phyloP scores from a whole-genome alignment of 2,888 invertebrate species.

The Acrobasis suavella region DNA sequence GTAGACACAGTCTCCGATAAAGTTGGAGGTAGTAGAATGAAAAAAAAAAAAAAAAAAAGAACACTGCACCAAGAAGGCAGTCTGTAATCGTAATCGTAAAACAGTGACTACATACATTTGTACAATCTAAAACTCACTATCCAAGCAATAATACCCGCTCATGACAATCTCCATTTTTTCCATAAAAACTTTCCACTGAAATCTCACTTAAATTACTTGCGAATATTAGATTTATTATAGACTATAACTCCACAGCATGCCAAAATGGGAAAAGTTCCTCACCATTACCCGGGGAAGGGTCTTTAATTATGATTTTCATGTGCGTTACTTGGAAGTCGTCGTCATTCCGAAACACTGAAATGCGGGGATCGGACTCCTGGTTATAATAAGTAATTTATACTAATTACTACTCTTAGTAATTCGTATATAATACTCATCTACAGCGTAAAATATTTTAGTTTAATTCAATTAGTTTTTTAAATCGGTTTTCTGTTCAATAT shows the following conservation, averaged over 20 bases:
- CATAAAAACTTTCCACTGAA: slow-evolving; percentile 16
- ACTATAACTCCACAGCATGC: slow-evolving; percentile 21
- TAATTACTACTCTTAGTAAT: too few species aligned
- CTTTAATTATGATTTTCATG: slow-evolving; percentile 21
- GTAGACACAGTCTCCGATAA: too few species aligned
- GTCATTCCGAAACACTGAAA: slow-evolving; percentile 18
- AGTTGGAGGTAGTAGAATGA: too few species aligned
- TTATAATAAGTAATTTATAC: too few species aligned
- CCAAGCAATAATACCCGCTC: slow-evolving; percentile 8
- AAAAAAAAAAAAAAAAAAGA: too few species aligned
- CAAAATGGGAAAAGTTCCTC: slow-evolving; percentile 20
- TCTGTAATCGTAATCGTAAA: too few species aligned
- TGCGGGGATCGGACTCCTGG: not conserved
- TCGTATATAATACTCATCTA: too few species aligned
- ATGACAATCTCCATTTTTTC: slow-evolving; percentile 9
- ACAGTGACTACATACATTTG: not conserved
- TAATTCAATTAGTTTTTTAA: too few species aligned
- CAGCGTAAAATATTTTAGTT: too few species aligned
- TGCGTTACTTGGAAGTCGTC: slow-evolving; percentile 17
- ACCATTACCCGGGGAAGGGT: slow-evolving; percentile 16
- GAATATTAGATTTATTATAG: slow-evolving; percentile 21
- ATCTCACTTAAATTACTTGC: slow-evolving; percentile 20
- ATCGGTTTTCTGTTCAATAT: too few species aligned
- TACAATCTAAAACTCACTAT: not conserved
- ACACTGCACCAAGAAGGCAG: too few species aligned